These are phyloP conservation scores for Polyommatus iphigenia DNA, from an alignment of 2,888 invertebrate species.

Conservation along the genomic window DNA sequence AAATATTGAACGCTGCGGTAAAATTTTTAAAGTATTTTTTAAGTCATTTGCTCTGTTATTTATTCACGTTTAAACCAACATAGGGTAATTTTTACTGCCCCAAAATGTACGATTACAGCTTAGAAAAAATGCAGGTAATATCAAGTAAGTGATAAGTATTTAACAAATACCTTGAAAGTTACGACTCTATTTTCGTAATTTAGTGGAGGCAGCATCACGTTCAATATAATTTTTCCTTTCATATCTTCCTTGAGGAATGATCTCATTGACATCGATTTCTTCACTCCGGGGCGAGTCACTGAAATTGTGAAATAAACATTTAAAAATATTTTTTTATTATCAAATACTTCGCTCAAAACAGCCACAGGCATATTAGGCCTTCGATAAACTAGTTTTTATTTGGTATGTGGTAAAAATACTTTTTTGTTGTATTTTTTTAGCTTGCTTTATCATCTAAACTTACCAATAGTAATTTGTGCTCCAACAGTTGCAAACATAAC, in stretches of 20 bases:
- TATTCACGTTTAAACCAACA: too few species aligned
- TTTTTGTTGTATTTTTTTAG: too few species aligned
- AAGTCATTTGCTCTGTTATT: too few species aligned
- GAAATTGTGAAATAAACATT: not conserved
- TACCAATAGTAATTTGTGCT: slow-evolving; percentile 58
- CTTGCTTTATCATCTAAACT: slow-evolving; percentile 37
- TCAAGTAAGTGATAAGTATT: too few species aligned
- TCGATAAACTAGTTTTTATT: too few species aligned
- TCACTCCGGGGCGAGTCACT: slow-evolving; percentile 36
- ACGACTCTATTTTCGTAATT: slow-evolving; percentile 68
- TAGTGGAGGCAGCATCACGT: slow-evolving; percentile 75
- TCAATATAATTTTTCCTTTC: slow-evolving; percentile 73
- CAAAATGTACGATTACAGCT: too few species aligned
- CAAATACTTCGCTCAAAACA: too few species aligned
- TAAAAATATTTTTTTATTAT: not conserved
- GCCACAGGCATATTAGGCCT: too few species aligned
- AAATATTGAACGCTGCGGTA: not conserved
- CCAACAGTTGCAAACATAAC: slow-evolving; percentile 67
- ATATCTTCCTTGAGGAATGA: slow-evolving; percentile 68
- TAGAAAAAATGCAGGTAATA: too few species aligned
- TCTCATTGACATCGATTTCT: slow-evolving; percentile 54
- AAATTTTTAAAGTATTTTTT: not conserved
- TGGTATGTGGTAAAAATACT: not conserved
- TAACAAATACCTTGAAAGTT: slow-evolving; percentile 79
- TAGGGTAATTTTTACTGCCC: too few species aligned